Evolutionary conservation across 2,888 invertebrate species (phyloP).

Genomic region (Elmis aenea): DNA sequence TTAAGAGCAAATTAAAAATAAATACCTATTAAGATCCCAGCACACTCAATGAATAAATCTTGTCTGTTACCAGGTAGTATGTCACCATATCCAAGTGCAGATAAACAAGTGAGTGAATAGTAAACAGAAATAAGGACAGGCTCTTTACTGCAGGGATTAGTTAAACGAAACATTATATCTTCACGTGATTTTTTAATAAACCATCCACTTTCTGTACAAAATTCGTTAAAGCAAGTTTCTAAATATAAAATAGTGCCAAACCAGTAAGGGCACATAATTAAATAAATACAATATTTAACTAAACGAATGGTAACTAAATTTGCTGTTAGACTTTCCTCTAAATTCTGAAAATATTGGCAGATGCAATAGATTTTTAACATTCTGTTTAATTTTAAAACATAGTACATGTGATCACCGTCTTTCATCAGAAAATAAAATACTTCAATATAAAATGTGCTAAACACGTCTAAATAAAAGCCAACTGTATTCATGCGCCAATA

Average conservation of each 20-base stretch:
- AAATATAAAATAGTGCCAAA: slow-evolving; percentile 51
- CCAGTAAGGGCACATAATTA: slow-evolving; percentile 50
- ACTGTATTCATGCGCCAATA: slow-evolving; percentile 47
- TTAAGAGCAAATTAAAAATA: too few species aligned
- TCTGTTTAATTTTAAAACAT: slow-evolving; percentile 52
- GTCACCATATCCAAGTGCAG: slow-evolving; percentile 51
- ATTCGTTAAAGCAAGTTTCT: slow-evolving; percentile 50
- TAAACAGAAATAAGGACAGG: slow-evolving; percentile 47
- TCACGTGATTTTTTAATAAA: slow-evolving; percentile 30
- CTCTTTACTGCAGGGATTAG: slow-evolving; percentile 21
- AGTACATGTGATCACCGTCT: slow-evolving; percentile 46
- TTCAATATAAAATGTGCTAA: slow-evolving; percentile 51
- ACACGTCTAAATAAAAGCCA: slow-evolving; percentile 51
- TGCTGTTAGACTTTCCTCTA: slow-evolving; percentile 42
- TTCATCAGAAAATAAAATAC: slow-evolving; percentile 41
- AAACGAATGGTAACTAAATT: slow-evolving; percentile 34
- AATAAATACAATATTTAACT: slow-evolving; percentile 49
- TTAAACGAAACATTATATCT: slow-evolving; percentile 15
- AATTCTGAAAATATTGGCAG: slow-evolving; percentile 47
- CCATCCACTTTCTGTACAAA: slow-evolving; percentile 52
- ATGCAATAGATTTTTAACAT: slow-evolving; percentile 52
- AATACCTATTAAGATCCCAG: slow-evolving; percentile 25
- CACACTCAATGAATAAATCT: slow-evolving; percentile 38
- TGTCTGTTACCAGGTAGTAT: slow-evolving; percentile 46
- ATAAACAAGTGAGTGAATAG: slow-evolving; percentile 47